A percentile compares a stretch with the other conserved stretches of the same genome.
Conservation (phyloP, 1,140 invertebrate genomes). For the Steinernema khuongi region DNA sequence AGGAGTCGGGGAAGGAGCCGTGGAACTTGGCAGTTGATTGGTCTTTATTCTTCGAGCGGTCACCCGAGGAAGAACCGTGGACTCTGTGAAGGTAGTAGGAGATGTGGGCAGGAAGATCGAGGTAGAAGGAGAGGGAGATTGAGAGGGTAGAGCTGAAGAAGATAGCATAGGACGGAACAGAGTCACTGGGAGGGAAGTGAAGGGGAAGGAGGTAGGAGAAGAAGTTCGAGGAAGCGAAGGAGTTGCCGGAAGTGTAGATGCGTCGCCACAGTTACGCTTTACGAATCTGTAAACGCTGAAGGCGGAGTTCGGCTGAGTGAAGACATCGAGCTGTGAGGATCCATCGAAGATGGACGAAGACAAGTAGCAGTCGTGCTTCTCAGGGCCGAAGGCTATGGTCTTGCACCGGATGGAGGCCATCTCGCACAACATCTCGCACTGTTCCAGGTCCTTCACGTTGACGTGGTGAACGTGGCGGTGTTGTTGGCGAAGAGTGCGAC, state of each 20-base stretch:
- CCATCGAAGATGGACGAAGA: slow-evolving; percentile 34
- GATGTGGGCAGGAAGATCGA: too few species aligned
- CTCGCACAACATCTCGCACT: slow-evolving; percentile 40
- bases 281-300: background rate
- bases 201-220: background rate
- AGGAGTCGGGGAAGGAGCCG: too few species aligned
- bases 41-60: background rate
- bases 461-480: slow-evolving; percentile 47
- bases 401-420: slow-evolving; percentile 33
- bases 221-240: background rate
- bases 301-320: slow-evolving; percentile 42
- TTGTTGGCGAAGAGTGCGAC: slow-evolving; percentile 40
- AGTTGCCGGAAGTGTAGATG: background rate
- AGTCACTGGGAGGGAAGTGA: background rate
- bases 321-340: background rate
- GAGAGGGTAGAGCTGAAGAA: too few species aligned
- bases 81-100: too few species aligned
- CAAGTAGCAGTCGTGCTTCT: slow-evolving; percentile 38
- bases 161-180: too few species aligned
- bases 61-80: background rate
- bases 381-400: slow-evolving; percentile 41
- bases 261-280: background rate
- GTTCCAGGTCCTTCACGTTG: slow-evolving; percentile 35
- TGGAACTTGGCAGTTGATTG: too few species aligned
- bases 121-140: too few species aligned